These are phyloP conservation scores for Platorchestia sp. DNA, from an alignment of 1,140 invertebrate genomes.

Conservation along the genomic window DNA sequence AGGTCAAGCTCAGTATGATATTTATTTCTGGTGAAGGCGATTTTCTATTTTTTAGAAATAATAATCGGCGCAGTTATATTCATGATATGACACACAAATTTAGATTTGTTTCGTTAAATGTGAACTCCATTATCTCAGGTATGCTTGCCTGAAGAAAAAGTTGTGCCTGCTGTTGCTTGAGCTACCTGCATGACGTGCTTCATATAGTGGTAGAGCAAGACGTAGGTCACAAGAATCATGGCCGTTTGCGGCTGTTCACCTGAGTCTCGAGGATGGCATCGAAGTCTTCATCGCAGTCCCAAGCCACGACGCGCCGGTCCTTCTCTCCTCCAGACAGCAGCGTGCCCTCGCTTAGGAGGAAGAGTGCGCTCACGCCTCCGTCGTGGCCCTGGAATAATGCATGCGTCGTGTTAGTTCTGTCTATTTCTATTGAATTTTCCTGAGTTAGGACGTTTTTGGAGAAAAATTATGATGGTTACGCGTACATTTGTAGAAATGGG, in stretches of 20 bases:
- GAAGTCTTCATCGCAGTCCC: conserved; percentile 92
- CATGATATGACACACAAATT: not conserved
- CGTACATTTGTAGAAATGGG: no score
- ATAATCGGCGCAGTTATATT: not conserved
- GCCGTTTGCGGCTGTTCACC: conserved; percentile 72
- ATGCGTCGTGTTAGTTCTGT: not conserved
- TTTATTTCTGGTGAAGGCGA: no score
- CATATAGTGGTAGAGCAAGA: not conserved
- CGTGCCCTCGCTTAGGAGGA: conserved; percentile 90
- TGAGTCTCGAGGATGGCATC: conserved; percentile 90
- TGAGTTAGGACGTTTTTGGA: no score
- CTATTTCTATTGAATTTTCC: no score
- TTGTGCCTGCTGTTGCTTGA: not conserved
- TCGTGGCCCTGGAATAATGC: conserved; percentile 78
- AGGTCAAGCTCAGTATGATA: no score
- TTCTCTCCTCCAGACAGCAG: conserved; percentile 90
- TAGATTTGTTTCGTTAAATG: not conserved
- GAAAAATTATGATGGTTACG: no score
- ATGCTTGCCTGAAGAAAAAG: not conserved
- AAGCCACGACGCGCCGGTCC: conserved; percentile 89
- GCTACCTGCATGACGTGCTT: not conserved
- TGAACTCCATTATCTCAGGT: not conserved
- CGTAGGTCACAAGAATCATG: not conserved
- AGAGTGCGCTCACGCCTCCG: conserved; percentile 86
- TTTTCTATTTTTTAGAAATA: no score